Conservation (phyloP, 1,140 invertebrate species). For the Drosophila murphyi region DNA sequence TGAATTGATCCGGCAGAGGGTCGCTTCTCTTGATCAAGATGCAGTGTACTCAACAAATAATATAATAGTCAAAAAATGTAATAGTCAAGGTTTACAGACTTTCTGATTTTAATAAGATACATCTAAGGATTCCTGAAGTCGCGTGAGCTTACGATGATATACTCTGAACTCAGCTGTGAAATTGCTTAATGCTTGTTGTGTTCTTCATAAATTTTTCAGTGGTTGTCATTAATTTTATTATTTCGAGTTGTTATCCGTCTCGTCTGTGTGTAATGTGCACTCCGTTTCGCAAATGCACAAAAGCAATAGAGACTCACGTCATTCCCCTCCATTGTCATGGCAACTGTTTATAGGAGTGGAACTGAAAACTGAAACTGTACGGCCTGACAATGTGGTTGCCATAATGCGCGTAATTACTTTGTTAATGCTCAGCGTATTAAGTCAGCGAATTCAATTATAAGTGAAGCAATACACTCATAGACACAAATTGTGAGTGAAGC, state of each 20-base stretch:
- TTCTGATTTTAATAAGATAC: neutral
- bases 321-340: constrained; percentile 20
- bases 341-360: constrained; percentile 25
- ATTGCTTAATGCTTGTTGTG: neutral
- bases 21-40: no score
- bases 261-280: constrained; percentile 27
- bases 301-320: constrained; percentile 14
- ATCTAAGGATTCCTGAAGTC: no score
- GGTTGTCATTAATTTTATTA: constrained; percentile 25
- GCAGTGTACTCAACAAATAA: no score
- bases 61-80: no score
- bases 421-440: constrained; percentile 76
- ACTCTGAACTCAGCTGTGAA: neutral
- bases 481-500: constrained; percentile 20
- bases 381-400: constrained; percentile 56
- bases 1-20: no score
- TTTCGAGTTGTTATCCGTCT: constrained; percentile 15
- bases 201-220: constrained; percentile 11
- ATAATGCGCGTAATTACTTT: constrained; percentile 79
- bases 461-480: constrained; percentile 5
- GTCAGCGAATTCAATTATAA: constrained; percentile 70
- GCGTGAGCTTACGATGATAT: no score
- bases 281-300: constrained; percentile 33
- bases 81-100: no score
- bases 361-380: constrained; percentile 26